Conservation (phyloP, 1,140 invertebrate species). For the Megalopta genalis region DNA sequence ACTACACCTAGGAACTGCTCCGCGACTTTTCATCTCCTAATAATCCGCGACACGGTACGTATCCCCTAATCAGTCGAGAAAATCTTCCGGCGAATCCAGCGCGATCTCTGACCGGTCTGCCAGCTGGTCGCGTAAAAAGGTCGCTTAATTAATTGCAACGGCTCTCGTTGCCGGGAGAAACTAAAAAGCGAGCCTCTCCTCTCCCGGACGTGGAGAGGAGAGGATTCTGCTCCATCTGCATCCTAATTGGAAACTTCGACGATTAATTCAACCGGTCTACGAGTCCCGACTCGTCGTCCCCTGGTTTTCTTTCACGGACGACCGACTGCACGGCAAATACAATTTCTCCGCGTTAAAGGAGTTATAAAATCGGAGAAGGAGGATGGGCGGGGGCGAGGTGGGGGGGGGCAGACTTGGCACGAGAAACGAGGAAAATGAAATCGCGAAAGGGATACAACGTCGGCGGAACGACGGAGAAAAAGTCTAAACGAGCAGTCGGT, state of each 20-base stretch:
- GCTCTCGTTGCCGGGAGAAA: not conserved
- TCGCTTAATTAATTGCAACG: not conserved
- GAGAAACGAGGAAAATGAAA: not conserved
- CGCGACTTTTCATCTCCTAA: too few relatives aligned
- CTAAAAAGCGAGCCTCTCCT: not conserved
- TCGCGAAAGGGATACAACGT: not conserved
- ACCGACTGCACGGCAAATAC: not conserved
- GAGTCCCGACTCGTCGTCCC: not conserved
- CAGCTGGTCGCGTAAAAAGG: not conserved
- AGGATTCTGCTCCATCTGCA: not conserved
- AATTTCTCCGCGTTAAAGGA: slow-evolving; percentile 23
- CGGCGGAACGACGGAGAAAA: not conserved
- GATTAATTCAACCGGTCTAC: not conserved
- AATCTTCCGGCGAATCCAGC: not conserved
- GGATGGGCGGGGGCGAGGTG: not conserved
- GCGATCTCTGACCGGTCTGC: too few relatives aligned
- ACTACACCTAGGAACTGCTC: too few relatives aligned
- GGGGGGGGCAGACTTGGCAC: not conserved
- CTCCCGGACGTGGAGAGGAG: not conserved
- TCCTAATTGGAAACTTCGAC: slow-evolving; percentile 7
- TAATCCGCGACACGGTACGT: too few relatives aligned
- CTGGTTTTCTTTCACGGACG: not conserved
- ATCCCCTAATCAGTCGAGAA: too few relatives aligned
- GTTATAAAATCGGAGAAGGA: not conserved
- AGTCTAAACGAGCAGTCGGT: not conserved